Evolutionary conservation across 1,140 invertebrate species (phyloP), one percentile per base, ranked within the genome.

Genomic region (Drosophila sechellia): DNA sequence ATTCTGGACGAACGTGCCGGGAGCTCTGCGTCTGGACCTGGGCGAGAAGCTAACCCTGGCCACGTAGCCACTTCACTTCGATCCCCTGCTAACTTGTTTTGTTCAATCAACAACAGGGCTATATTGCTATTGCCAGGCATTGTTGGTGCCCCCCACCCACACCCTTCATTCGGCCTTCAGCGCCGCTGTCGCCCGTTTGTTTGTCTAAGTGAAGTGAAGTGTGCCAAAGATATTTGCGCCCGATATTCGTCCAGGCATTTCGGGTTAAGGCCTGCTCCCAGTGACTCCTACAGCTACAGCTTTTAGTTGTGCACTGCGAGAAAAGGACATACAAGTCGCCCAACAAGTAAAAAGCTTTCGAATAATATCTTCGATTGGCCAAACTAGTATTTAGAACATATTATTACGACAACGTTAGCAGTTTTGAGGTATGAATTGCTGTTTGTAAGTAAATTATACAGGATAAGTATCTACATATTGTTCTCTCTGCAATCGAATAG

Each of bases 81-180:
- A 53, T 49, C 43, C 53, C 53, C 37, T 52, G 46, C 49, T 46
- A 77, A 73, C 74, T 86, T 77, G 81, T 86, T 85, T 81, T 81
- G 81, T 87, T 87, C 83, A 85, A 85, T 85, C 83, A 85, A 87
- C 81, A 85, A 81, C 77, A 81, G 77, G 85, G 81, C 64, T 77
- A 57, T 61, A 66, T 66, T 50, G 68, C 57, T 58, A 66, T 66
- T 54, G 68, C 57, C 59, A 49, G 48, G 34, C 61, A 68, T 57
- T 64, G 57, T 64, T 55, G 42, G 42, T 20, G 15, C 5, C 35
- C 1, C 12, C 35, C 37, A 39, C 37, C 11, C 37, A 39, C 37
- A 8, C 40, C 40, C n/a, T 15, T 42, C 40, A 15, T 15, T 42
- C 3, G 15, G 42, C 42, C 42, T 45, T 45, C 42, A 20, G 42